phyloP scores from a whole-genome alignment of 2,888 invertebrate species.

The Noctua fimbriata region DNA sequence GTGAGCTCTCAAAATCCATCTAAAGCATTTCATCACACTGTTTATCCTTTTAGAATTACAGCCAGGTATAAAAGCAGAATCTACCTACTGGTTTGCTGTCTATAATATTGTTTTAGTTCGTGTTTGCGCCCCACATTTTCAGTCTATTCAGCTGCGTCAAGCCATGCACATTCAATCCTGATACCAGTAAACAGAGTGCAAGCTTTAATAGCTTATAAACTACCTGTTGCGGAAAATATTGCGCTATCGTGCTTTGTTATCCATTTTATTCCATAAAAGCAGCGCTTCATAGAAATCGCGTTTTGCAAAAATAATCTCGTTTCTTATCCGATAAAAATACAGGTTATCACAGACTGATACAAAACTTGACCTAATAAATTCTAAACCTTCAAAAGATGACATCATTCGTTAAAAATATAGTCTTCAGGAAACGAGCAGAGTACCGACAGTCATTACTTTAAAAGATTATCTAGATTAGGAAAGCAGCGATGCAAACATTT shows the following conservation, averaged over 20 bases:
- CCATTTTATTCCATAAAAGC: slow-evolving; percentile 4
- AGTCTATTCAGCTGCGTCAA: slow-evolving; percentile 22
- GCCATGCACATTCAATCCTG: slow-evolving; percentile 37
- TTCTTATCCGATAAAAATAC: not conserved
- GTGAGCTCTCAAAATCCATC: not conserved
- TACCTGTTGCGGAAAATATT: slow-evolving; percentile 51
- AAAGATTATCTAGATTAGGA: slow-evolving; percentile 38
- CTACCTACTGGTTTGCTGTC: slow-evolving; percentile 5
- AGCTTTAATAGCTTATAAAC: slow-evolving; percentile 29
- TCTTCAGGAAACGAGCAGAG: slow-evolving; percentile 31
- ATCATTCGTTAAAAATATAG: slow-evolving; percentile 26
- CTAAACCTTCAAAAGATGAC: slow-evolving; percentile 27
- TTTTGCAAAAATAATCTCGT: slow-evolving; percentile 6
- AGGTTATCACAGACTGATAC: not conserved
- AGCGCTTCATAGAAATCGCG: not conserved
- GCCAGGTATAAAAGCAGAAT: not conserved
- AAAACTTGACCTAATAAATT: slow-evolving; percentile 6
- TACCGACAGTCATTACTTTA: slow-evolving; percentile 10
- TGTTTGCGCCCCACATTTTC: slow-evolving; percentile 37
- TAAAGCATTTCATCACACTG: slow-evolving; percentile 4
- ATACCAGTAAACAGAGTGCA: slow-evolving; percentile 39
- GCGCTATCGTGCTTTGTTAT: slow-evolving; percentile 25
- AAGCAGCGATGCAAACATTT: slow-evolving; percentile 22
- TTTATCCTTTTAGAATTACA: slow-evolving; percentile 19
- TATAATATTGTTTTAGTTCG: slow-evolving; percentile 14